phyloP scores from a whole-genome alignment of 2,797 vertebrate genomes.

The Vireo griseus region DNA sequence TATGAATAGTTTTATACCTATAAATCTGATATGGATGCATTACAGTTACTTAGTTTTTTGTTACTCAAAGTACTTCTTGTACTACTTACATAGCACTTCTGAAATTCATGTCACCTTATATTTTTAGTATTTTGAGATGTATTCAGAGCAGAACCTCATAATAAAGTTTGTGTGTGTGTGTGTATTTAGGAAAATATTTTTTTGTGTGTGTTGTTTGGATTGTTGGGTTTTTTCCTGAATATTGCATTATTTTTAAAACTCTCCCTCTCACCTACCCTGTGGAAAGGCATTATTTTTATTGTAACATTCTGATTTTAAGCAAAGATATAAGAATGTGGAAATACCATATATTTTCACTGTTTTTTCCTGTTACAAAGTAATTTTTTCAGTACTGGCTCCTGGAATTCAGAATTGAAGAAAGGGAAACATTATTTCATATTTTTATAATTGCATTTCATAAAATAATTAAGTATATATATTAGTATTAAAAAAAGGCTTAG shows the following conservation, averaged over 20 bases:
- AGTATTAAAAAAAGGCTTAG: neutral
- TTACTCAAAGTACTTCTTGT: neutral
- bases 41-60: neutral
- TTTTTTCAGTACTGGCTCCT: neutral
- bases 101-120: neutral
- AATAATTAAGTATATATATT: conserved; percentile 7
- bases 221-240: neutral
- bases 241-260: neutral
- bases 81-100: neutral
- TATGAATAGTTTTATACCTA: neutral
- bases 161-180: neutral
- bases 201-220: neutral
- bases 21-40: neutral
- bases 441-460: neutral
- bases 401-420: conserved; percentile 2
- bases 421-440: neutral
- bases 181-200: neutral
- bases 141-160: neutral
- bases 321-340: neutral
- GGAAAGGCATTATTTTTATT: neutral
- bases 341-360: neutral
- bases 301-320: neutral
- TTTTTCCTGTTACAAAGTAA: neutral
- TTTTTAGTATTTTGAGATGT: neutral
- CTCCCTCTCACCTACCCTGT: neutral